Base-by-base conservation (phyloP, 2,113 vertebrate genomes). In the Grallaria varia region DNA sequence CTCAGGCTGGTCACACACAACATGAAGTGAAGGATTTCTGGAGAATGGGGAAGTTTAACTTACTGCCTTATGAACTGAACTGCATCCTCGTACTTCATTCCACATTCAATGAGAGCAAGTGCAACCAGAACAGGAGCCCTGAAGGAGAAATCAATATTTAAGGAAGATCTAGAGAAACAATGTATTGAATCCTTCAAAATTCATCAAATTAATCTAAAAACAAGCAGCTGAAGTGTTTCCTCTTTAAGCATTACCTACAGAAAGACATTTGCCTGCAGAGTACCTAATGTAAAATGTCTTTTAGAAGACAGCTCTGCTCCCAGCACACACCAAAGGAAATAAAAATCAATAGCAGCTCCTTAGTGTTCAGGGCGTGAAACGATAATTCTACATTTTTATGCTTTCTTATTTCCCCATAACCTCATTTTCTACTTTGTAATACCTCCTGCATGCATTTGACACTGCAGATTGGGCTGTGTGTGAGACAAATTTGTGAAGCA, bases 31-130 rank as follows among this genome's bases (percentile, higher is more conserved):
- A 42, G 63, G 25, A 50, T 31, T 42, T 7, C 9, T 18, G 25
- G 18, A 35, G 60, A 31, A 63, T 2, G 10, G 63, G 10, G 53
- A 91, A 62, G 75, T 81, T 86, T 80, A 87, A 99, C 99, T 98
- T 98, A 99, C 99, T 99, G 99, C 98, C 99, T 98, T 98, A 99
- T 99, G 94, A 99, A 99, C 98, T 99, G 99, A 98, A 99, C 99
- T 59, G 99, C 99, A 84, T 99, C 99, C 97, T 99, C 99, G 10
- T 99, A 99, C 98, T 99, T 99, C 99, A 99, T 99, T 96, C 99
- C 99, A 97, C 97, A 98, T 97, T 99, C 99, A 96, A 99, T 99
- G 97, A 99, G 98, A 95, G 99, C 99, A 85, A 99, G 98, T 89
- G 99, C 99, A 91, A 99, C 99, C 97, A 99, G 97, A 84, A 99